Conservation (phyloP, 2,888 invertebrate species). For the Ectobius pallidus region DNA sequence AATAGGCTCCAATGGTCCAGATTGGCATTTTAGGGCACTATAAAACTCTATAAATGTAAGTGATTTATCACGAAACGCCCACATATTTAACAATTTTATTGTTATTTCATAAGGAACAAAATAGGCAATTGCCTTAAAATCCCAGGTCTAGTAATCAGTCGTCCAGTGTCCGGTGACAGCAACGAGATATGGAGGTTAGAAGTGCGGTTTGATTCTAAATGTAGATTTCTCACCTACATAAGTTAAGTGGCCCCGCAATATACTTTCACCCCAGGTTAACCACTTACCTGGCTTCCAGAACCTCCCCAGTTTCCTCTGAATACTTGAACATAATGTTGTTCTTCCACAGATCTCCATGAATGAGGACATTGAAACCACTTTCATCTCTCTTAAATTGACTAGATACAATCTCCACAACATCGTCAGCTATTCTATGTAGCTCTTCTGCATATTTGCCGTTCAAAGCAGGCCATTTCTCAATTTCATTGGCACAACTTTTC, state of each 20-base stretch:
- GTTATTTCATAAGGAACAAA: no score
- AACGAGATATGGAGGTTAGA: not conserved
- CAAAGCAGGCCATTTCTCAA: not conserved
- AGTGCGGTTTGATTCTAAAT: not conserved
- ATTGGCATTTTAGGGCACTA: no score
- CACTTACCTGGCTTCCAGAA: not conserved
- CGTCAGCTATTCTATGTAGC: not conserved
- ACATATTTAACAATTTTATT: no score
- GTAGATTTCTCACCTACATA: not conserved
- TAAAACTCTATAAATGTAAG: no score
- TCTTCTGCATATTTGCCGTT: not conserved
- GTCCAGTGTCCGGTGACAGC: no score
- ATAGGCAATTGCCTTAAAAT: no score
- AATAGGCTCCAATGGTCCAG: no score
- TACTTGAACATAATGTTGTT: not conserved
- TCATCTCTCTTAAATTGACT: not conserved
- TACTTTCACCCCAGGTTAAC: not conserved
- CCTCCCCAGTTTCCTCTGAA: no score
- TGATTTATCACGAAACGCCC: no score
- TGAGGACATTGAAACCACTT: not conserved
- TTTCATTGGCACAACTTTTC: not conserved
- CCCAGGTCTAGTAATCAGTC: no score
- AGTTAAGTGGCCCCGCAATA: not conserved
- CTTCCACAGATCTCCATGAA: not conserved
- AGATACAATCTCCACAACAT: not conserved